Conservation (phyloP, 2,888 invertebrate species). For the Entomobrya multifasciata region DNA sequence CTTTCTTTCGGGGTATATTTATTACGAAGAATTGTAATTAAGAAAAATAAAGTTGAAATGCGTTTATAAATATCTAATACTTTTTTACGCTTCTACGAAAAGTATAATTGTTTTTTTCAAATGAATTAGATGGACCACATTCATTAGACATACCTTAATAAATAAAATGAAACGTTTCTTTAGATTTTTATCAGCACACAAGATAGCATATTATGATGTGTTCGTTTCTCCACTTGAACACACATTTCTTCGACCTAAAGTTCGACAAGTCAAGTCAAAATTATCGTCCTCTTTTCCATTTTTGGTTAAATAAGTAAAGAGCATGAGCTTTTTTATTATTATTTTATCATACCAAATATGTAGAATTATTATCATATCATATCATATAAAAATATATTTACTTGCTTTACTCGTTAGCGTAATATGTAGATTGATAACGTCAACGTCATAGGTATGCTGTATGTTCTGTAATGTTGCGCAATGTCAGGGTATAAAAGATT, state of each 20-base stretch:
- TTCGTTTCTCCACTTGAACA: background rate
- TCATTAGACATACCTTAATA: constrained; percentile 7
- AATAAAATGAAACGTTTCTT: background rate
- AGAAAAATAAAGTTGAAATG: no score
- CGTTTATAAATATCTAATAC: no score
- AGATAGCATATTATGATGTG: constrained; percentile 10
- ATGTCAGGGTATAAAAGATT: constrained; percentile 30
- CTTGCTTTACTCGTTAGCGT: no score
- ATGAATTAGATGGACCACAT: constrained; percentile 18
- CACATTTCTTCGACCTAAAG: background rate
- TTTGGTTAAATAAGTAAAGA: constrained; percentile 1
- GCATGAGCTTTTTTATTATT: background rate
- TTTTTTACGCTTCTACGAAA: no score
- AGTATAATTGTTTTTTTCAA: no score
- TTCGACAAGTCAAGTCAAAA: constrained; percentile 22
- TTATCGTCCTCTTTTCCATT: constrained; percentile 15
- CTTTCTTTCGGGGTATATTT: no score
- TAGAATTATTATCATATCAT: constrained; percentile 1
- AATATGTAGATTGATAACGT: no score
- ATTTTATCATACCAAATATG: constrained; percentile 14
- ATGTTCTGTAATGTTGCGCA: constrained; percentile 26
- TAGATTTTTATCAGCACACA: constrained; percentile 35
- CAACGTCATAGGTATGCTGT: constrained; percentile 3
- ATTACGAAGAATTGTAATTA: no score
- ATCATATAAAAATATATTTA: background rate